phyloP scores from a whole-genome alignment of 1,140 invertebrate genomes.

The Stratiolaelaps scimitus region DNA sequence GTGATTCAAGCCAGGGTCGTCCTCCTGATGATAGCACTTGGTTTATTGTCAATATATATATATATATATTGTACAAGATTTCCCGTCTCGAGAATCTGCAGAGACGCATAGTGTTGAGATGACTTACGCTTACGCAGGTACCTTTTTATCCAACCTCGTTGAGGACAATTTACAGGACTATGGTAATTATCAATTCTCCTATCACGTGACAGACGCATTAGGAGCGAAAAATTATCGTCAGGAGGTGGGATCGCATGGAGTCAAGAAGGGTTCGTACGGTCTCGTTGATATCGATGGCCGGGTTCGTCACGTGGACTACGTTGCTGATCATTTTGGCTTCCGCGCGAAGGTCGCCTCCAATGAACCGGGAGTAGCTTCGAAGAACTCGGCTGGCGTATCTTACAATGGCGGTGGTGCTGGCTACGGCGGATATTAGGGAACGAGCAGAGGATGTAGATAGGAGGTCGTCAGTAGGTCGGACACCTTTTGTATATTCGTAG shows the following conservation, averaged over 20 bases:
- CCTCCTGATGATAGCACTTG: too few species aligned
- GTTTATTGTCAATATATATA: too few species aligned
- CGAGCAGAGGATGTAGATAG: too few species aligned
- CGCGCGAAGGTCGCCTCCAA: slow-evolving; percentile 30
- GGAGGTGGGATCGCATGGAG: slow-evolving; percentile 31
- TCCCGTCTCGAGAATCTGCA: too few species aligned
- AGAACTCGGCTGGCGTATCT: background rate
- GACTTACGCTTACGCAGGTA: too few species aligned
- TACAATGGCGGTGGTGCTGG: background rate
- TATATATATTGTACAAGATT: too few species aligned
- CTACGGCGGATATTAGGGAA: too few species aligned
- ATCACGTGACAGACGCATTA: slow-evolving; percentile 29
- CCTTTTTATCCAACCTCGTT: too few species aligned
- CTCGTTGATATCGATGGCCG: slow-evolving; percentile 34
- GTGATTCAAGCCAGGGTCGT: too few species aligned
- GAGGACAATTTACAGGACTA: slow-evolving; percentile 19
- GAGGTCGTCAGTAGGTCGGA: too few species aligned
- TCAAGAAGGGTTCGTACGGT: slow-evolving; percentile 34
- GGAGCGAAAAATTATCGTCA: slow-evolving; percentile 30
- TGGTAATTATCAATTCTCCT: slow-evolving; percentile 33
- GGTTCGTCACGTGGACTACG: slow-evolving; percentile 33
- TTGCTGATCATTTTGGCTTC: slow-evolving; percentile 33
- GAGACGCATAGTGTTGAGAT: too few species aligned
- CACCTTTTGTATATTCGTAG: too few species aligned
- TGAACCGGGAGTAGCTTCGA: slow-evolving; percentile 28